These are phyloP conservation scores for Crocodylus rhombifer DNA, from an alignment of 2,797 vertebrate species.

Conservation along the genomic window DNA sequence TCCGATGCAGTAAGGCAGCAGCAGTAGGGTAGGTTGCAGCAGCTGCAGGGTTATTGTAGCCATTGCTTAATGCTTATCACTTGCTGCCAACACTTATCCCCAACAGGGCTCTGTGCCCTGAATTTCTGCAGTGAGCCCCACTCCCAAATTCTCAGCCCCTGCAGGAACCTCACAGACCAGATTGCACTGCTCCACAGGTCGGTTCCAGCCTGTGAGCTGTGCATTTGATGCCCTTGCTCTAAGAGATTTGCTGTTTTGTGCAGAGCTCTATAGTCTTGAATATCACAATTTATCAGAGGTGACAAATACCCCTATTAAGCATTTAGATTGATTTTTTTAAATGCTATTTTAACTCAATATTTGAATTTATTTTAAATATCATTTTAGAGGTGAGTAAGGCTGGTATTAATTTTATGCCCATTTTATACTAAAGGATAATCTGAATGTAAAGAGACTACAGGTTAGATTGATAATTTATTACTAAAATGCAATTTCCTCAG, in stretches of 20 bases:
- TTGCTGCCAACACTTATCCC: too few species aligned
- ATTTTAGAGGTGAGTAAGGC: background rate
- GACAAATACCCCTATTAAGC: background rate
- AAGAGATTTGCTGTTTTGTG: background rate
- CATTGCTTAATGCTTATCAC: too few species aligned
- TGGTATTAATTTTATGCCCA: background rate
- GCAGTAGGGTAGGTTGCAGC: too few species aligned
- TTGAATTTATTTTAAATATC: background rate
- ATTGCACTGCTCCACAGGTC: too few species aligned
- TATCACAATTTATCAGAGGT: background rate
- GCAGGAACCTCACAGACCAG: too few species aligned
- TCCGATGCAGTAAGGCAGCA: too few species aligned
- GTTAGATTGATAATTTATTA: background rate
- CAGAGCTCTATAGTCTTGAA: background rate
- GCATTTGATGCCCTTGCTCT: background rate
- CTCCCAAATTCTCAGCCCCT: too few species aligned
- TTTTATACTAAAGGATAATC: background rate
- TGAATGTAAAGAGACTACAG: background rate
- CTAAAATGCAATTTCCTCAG: background rate
- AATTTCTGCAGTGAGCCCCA: too few species aligned
- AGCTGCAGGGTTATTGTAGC: too few species aligned
- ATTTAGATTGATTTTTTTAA: conserved; percentile 34
- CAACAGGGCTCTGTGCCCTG: too few species aligned
- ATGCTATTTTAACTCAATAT: background rate
- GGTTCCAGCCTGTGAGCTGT: too few species aligned